Evolutionary conservation across 2,797 vertebrate genomes (phyloP).

Genomic region (Anguilla obscura): DNA sequence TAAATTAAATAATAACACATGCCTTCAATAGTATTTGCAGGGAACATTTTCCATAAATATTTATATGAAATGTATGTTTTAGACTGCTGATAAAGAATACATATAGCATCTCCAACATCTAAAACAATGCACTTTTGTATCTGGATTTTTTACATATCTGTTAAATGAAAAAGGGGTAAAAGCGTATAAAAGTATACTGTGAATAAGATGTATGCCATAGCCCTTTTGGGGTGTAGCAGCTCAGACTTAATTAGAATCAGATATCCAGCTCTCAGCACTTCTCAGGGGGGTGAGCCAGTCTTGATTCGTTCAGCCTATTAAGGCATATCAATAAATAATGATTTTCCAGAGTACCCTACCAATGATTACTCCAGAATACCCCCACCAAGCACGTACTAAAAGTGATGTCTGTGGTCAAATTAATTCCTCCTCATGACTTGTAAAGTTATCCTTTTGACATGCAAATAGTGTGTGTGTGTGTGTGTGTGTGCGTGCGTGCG

Average conservation of each 20-base stretch:
- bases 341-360: constrained; percentile 58
- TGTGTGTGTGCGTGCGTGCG: too few species aligned
- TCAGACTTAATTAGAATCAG: constrained; percentile 71
- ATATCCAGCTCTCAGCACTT: constrained; percentile 66
- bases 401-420: constrained; percentile 61
- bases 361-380: constrained; percentile 47
- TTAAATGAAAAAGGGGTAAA: not conserved
- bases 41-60: too few species aligned
- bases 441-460: constrained; percentile 58
- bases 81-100: too few species aligned
- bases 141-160: too few species aligned
- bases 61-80: too few species aligned
- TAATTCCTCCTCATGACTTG: constrained; percentile 57
- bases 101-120: too few species aligned
- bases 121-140: too few species aligned
- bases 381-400: constrained; percentile 63
- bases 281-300: constrained; percentile 58
- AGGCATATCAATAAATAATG: constrained; percentile 74
- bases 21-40: too few species aligned
- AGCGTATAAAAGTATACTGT: not conserved
- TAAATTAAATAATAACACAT: too few species aligned
- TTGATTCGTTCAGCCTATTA: constrained; percentile 71
- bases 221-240: constrained; percentile 58
- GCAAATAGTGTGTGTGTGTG: constrained; percentile 5
- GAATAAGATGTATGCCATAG: constrained; percentile 66